phyloP scores from a whole-genome alignment of 2,113 vertebrate genomes.

The Macaca mulatta region DNA sequence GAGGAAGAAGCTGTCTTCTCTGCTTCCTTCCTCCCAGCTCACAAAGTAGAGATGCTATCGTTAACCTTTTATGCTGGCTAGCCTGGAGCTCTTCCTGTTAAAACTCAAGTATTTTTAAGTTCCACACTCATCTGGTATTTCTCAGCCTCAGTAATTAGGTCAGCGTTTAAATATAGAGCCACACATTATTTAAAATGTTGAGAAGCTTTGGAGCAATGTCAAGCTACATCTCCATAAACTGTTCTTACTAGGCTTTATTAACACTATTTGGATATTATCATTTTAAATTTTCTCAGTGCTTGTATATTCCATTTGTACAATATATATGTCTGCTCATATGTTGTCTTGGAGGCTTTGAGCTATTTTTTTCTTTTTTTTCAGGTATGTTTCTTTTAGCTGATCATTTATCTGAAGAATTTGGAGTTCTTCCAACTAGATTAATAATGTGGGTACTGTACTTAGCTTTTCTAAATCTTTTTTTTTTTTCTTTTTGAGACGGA shows the following conservation, averaged over 20 bases:
- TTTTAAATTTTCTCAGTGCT: not conserved
- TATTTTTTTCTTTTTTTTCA: not conserved
- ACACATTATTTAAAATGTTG: conserved; percentile 32
- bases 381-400: not conserved
- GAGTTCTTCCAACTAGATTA: not conserved
- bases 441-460: not conserved
- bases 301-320: not conserved
- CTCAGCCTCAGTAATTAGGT: conserved; percentile 60
- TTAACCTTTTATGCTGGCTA: conserved; percentile 54
- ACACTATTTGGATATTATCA: not conserved
- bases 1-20: conserved; percentile 61
- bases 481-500: no score
- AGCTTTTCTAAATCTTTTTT: not conserved
- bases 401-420: not conserved
- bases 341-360: not conserved
- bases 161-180: conserved; percentile 53
- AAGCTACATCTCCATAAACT: not conserved
- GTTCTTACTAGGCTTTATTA: not conserved
- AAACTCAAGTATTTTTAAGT: conserved; percentile 33
- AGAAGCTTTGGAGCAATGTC: not conserved
- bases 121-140: conserved; percentile 56
- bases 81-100: conserved; percentile 34
- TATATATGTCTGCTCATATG: not conserved
- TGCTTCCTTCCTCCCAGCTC: not conserved
- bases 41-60: conserved; percentile 49